These are phyloP conservation scores for Chrysolina americana DNA, from an alignment of 2,888 invertebrate genomes.

Conservation along the genomic window DNA sequence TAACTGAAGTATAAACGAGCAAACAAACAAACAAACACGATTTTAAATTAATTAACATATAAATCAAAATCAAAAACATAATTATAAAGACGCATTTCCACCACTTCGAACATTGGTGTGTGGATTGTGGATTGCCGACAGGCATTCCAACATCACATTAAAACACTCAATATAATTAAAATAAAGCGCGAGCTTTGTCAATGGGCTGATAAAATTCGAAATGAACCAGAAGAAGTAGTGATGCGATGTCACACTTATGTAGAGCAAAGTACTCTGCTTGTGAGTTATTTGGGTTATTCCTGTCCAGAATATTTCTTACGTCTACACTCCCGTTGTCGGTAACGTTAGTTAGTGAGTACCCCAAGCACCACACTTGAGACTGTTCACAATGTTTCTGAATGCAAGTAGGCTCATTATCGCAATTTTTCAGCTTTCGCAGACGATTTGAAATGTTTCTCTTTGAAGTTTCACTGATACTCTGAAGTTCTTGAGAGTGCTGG, in stretches of 20 bases:
- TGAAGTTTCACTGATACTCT: too few relatives aligned
- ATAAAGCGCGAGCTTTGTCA: background rate
- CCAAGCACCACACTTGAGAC: too few relatives aligned
- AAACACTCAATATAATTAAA: constrained; percentile 4
- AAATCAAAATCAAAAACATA: constrained; percentile 5
- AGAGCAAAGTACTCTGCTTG: too few relatives aligned
- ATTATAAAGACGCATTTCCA: background rate
- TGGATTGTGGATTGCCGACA: background rate
- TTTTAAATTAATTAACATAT: background rate
- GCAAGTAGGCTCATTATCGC: too few relatives aligned
- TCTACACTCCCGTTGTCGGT: too few relatives aligned
- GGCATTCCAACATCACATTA: background rate
- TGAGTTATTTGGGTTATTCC: background rate
- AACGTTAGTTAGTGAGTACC: too few relatives aligned
- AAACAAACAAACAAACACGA: background rate
- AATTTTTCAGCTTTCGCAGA: too few relatives aligned
- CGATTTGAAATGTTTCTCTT: too few relatives aligned
- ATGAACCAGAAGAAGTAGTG: background rate
- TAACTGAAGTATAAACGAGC: background rate
- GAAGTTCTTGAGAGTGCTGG: too few relatives aligned
- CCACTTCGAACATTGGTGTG: background rate
- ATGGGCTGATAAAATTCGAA: background rate
- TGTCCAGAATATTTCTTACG: too few relatives aligned
- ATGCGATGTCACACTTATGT: background rate
- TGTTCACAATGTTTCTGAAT: too few relatives aligned